phyloP scores from a whole-genome alignment of 2,888 invertebrate genomes.

The Pterobdella sp. region DNA sequence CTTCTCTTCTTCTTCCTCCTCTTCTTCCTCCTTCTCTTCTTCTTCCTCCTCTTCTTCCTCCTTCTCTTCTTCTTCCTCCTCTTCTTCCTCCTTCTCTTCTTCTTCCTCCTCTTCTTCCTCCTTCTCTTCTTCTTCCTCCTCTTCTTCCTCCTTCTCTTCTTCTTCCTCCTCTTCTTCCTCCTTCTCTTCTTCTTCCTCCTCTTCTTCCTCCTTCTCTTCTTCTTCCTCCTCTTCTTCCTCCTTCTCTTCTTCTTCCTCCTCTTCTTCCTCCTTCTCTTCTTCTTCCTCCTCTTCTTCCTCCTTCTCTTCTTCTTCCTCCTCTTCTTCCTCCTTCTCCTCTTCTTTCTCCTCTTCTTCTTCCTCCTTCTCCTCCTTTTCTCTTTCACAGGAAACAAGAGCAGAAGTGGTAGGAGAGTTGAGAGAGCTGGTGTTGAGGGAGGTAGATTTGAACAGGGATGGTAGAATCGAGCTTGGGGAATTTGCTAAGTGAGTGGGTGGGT shows the following conservation, averaged over 20 bases:
- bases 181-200: neutral
- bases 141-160: neutral
- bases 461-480: constrained; percentile 26
- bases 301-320: no score
- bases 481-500: no score
- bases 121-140: neutral
- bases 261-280: no score
- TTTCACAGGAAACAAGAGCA: neutral
- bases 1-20: neutral
- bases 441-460: constrained; percentile 23
- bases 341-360: no score
- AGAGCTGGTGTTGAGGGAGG: neutral
- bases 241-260: neutral
- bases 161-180: neutral
- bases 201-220: neutral
- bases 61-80: neutral
- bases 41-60: neutral
- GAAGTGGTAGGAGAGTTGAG: constrained; percentile 6
- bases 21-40: neutral
- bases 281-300: no score
- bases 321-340: no score
- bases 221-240: neutral
- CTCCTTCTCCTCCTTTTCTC: no score
- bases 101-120: neutral
- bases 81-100: neutral